Base-by-base conservation (phyloP, 2,888 invertebrate genomes). In the Protula sp. region DNA sequence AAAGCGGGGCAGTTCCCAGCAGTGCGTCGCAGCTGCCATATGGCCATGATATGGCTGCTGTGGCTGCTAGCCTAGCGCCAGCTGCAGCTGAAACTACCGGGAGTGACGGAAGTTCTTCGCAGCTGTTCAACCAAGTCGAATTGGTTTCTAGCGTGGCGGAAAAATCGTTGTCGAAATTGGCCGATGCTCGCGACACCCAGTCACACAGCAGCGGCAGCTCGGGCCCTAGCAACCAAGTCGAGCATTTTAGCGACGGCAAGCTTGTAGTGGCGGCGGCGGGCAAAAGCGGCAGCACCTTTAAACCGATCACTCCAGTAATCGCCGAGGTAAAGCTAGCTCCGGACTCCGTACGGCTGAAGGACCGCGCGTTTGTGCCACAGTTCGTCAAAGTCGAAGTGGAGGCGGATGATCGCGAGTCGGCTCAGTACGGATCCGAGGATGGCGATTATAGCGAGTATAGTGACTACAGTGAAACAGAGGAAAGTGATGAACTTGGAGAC, bases 381-480 rank as follows among this genome's bases (percentile, higher is more conserved):
- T 9, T 14, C 19, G 45, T 14, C 9, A 9, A 60, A 14, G 31
- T 19, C 3, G 53, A 54, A 3, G 57, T 30, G 5, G 51, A 61
- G n/a, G 53, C 55, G 51, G 60, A 63, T 47, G 60, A 59, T 14
- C 48, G 47, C n/a, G 51, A 53, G 24, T 30, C 52, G 27, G 55
- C 50, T 26, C 45, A 30, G 47, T 86, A 86, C 71, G 72, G n/a
- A n/a, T n/a, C n/a, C 38, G 71, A 68, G 47, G 48, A 52, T 59
- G 53, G n/a, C n/a, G 47, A 30, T 27, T 50, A 47, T 19, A 29
- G 56, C 5, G 14, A 31, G 14, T 24, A 50, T 30, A 27, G 1
- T 26, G 50, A n/a, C 3, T 22, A 22, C 47, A 30, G n/a, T 27
- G 27, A n/a, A 48, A 24, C 24, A n/a, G 22, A 53, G 22, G 28